Conservation (phyloP, 1,140 invertebrate genomes). For the Drosophila ironensis region DNA sequence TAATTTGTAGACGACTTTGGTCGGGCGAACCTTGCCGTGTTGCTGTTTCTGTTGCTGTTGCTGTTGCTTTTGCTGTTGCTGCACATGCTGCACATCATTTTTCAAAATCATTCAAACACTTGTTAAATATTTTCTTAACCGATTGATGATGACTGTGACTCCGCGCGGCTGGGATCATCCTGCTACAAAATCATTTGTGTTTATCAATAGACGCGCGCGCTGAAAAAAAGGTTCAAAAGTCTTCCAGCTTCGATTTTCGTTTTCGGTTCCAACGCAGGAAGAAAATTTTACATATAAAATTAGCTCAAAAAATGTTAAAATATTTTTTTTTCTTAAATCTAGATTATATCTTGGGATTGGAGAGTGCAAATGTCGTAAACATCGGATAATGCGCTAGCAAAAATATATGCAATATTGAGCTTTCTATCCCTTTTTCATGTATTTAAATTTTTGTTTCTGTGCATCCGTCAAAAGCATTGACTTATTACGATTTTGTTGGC, state of each 20-base stretch:
- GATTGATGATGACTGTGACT: slow-evolving; percentile 79
- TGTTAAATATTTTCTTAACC: slow-evolving; percentile 81
- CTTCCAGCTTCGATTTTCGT: slow-evolving; percentile 13
- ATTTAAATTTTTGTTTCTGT: slow-evolving; percentile 2
- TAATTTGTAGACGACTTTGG: slow-evolving; percentile 72
- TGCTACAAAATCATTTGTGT: slow-evolving; percentile 75
- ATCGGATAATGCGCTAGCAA: too few species aligned
- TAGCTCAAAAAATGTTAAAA: too few species aligned
- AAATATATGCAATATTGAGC: too few species aligned
- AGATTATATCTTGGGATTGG: too few species aligned
- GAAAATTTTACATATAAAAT: not conserved
- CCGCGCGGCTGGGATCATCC: slow-evolving; percentile 48
- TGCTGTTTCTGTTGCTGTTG: not conserved
- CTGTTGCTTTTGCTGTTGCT: slow-evolving; percentile 26
- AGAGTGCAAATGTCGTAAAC: too few species aligned
- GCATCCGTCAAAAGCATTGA: slow-evolving; percentile 61
- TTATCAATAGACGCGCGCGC: slow-evolving; percentile 64
- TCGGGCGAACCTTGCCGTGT: not conserved
- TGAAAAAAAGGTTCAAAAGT: slow-evolving; percentile 24
- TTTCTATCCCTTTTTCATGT: not conserved
- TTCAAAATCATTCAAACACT: slow-evolving; percentile 81
- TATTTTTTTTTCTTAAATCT: too few species aligned
- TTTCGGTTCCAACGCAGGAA: not conserved
- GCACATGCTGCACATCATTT: slow-evolving; percentile 77
- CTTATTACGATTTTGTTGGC: slow-evolving; percentile 79